Evolutionary conservation across 2,888 invertebrate species (phyloP).

Genomic region (Stegophylla sp.): DNA sequence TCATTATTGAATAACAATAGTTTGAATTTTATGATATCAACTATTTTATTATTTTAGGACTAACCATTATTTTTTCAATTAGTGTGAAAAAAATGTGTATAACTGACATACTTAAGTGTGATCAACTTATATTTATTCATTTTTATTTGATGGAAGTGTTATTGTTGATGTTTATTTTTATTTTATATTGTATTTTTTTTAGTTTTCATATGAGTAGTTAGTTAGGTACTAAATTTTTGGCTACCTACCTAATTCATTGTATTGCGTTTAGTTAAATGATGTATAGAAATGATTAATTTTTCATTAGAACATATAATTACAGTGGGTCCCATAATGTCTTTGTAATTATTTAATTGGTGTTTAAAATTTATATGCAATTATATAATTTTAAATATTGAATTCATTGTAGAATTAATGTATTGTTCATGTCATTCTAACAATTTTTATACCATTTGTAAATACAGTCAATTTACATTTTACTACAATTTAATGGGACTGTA

Average conservation of each 20-base stretch:
- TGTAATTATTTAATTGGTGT: neutral
- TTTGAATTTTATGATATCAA: neutral
- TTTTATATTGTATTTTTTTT: neutral
- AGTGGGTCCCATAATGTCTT: no score
- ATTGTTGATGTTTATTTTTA: slow-evolving; percentile 15
- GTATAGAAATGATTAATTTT: slow-evolving; percentile 1
- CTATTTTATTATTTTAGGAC: neutral
- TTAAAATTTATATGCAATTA: neutral
- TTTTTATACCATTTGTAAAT: no score
- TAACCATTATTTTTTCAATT: neutral
- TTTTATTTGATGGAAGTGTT: neutral
- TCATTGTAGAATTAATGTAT: no score
- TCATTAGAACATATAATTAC: neutral
- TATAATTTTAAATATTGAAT: neutral
- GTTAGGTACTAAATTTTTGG: neutral
- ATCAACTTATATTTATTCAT: slow-evolving; percentile 3
- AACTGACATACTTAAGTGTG: neutral
- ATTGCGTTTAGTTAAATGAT: neutral
- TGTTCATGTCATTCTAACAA: no score
- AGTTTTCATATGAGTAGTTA: neutral
- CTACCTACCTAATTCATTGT: no score
- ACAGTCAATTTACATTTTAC: no score
- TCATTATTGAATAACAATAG: neutral
- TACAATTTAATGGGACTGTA: no score
- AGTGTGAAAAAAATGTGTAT: neutral